Conservation (phyloP, 1,140 invertebrate genomes). For the Bombus pyrosoma region DNA sequence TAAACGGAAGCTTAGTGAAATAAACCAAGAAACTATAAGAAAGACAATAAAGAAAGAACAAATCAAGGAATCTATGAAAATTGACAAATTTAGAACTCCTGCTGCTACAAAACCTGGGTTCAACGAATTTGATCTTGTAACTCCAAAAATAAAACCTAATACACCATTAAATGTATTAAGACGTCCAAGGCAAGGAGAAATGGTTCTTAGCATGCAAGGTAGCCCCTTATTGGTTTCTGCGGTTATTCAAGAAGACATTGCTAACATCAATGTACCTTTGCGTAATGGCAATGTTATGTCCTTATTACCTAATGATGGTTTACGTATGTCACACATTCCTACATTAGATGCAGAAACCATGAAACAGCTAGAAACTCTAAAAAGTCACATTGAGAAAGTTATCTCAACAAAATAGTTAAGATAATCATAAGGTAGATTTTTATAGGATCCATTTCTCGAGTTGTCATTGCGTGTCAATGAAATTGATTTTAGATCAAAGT, state of each 20-base stretch:
- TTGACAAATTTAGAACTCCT: constrained; percentile 72
- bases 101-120: constrained; percentile 24
- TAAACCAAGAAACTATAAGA: constrained; percentile 37
- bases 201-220: constrained; percentile 86
- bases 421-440: background rate
- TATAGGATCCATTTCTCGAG: background rate
- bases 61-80: background rate
- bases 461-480: background rate
- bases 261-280: constrained; percentile 86
- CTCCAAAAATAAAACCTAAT: constrained; percentile 83
- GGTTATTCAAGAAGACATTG: constrained; percentile 79
- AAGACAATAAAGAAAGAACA: constrained; percentile 26
- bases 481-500: background rate
- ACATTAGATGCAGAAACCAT: constrained; percentile 82
- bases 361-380: constrained; percentile 83
- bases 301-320: constrained; percentile 83
- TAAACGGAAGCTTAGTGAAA: constrained; percentile 52
- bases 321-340: constrained; percentile 83
- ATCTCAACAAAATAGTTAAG: constrained; percentile 64
- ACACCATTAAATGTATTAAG: constrained; percentile 85
- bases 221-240: constrained; percentile 85
- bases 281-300: constrained; percentile 85
- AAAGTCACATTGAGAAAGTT: constrained; percentile 84
- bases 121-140: constrained; percentile 66
- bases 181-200: constrained; percentile 85